Base-by-base conservation (phyloP, 1,140 invertebrate genomes). In the Nixonia krombeini region DNA sequence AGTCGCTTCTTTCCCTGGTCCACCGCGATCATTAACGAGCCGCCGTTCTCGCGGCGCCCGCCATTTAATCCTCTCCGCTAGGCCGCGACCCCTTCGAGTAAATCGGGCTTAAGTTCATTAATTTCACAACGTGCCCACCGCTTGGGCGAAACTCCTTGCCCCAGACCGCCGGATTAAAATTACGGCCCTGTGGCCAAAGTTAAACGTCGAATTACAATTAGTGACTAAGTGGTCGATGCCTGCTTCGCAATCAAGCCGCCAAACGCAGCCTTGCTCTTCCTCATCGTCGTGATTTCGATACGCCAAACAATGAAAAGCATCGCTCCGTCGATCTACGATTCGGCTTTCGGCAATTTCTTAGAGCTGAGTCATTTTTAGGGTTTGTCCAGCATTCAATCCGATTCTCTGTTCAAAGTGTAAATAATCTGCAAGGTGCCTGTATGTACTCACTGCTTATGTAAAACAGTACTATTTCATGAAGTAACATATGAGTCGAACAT, bases 141-240 rank as follows among this genome's bases (percentile, higher is more conserved):
- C 40, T 51, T 26, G 23, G 16, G 23, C 33, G 13, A 40, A 51
- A 51, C 21, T 15, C 33, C 37, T 51, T 26, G 21, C 6, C 12
- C 4, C 29, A 15, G 18, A 17, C 15, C 15, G 18, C 35, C 17
- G 49, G 49, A 42, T 52, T 52, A 41, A 52, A 52, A 52, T 52
- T 52, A 52, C 49, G 38, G 49, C 15, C 26, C 28, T 41, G 49
- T 29, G 29, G 26, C 49, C 40, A 38, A 52, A 52, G 49, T 26
- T 52, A 52, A 52, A 52, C 49, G 49, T 52, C 49, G 49, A 52
- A 52, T 52, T 52, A 52, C 49, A 52, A 52, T 52, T 52, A 52
- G 49, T 35, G 49, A 52, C 49, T 41, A 41, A 52, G 49, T 52
- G 49, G 49, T 52, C 33, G 49, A 26, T 40, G 29, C 35, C 47